These are phyloP conservation scores for Tetragonula clypearis DNA, from an alignment of 1,140 invertebrate genomes.

Conservation along the genomic window DNA sequence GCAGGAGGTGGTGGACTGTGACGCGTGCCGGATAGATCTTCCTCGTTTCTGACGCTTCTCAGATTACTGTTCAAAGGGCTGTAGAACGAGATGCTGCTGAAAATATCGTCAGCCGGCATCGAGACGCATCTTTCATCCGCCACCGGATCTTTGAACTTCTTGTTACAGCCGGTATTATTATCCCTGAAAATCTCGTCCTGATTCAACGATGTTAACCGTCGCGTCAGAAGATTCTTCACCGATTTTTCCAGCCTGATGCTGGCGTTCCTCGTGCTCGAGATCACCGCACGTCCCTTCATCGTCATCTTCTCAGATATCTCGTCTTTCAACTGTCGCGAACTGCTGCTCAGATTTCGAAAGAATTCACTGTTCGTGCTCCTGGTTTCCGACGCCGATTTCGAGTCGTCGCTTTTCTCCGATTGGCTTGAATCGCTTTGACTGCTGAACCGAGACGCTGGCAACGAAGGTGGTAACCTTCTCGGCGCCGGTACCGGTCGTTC, in stretches of 20 bases:
- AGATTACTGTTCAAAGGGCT: conserved; percentile 77
- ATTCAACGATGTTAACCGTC: conserved; percentile 68
- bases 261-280: conserved; percentile 81
- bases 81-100: conserved; percentile 80
- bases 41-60: conserved; percentile 72
- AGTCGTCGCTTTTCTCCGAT: conserved; percentile 74
- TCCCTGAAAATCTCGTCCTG: conserved; percentile 65
- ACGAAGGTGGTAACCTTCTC: conserved; percentile 50
- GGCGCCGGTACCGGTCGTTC: conserved; percentile 74
- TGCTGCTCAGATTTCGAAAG: conserved; percentile 75
- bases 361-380: conserved; percentile 68
- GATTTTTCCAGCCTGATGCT: conserved; percentile 79
- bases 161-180: conserved; percentile 13
- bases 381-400: conserved; percentile 55
- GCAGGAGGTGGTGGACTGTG: conserved; percentile 81
- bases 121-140: conserved; percentile 75
- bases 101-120: conserved; percentile 79
- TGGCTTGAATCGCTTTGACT: conserved; percentile 73
- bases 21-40: conserved; percentile 73
- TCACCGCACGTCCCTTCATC: conserved; percentile 80
- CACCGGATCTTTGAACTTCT: conserved; percentile 43
- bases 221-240: conserved; percentile 74
- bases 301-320: conserved; percentile 81
- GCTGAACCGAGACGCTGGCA: conserved; percentile 43
- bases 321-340: conserved; percentile 80